Base-by-base conservation (phyloP, 2,113 vertebrate genomes). In the Odontesthes bonariensis region DNA sequence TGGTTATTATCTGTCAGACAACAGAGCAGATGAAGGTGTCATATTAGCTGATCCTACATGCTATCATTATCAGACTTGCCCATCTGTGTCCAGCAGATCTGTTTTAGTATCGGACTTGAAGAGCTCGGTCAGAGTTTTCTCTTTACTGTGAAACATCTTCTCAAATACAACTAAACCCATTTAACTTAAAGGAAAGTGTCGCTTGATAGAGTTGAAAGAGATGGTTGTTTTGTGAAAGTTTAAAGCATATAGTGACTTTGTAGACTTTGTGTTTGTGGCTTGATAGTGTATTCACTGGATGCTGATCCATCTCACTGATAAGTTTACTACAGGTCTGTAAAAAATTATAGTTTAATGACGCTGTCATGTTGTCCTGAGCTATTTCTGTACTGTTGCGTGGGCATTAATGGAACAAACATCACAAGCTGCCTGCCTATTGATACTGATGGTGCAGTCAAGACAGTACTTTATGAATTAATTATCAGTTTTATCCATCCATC, bases 321-420 rank as follows among this genome's bases (percentile, higher is more conserved):
- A 61, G 44, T 79, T 77, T 86, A 85, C 63, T 74, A 83, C 14
- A 11, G 38, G 20, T 56, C 84, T 74, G 33, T 75, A 55, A 69
- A 60, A 79, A 84, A 89, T 79, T 22, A 78, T 47, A 68, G 47
- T 82, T 73, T 86, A 87, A 84, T 76, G 77, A 86, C 35, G 63
- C 76, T 59, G 60, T 83, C 84, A 68, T 82, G 82, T 68, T 23
- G 69, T 64, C 42, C 72, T 31, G 62, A 82, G 81, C 75, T 85
- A 88, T 88, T 90, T 80, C 75, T 72, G 82, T 83, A 69, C 64
- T 27, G 52, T 69, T 77, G 84, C 61, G 84, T 92, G 86, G 86
- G 89, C 38, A 56, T 73, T 81, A 80, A 86, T 88, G 84, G 83
- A 92, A 86, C 82, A 88, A 88, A 82, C 86, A 81, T 75, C 75